Conservation (phyloP, 2,113 vertebrate genomes). For the Xenus cinereus region DNA sequence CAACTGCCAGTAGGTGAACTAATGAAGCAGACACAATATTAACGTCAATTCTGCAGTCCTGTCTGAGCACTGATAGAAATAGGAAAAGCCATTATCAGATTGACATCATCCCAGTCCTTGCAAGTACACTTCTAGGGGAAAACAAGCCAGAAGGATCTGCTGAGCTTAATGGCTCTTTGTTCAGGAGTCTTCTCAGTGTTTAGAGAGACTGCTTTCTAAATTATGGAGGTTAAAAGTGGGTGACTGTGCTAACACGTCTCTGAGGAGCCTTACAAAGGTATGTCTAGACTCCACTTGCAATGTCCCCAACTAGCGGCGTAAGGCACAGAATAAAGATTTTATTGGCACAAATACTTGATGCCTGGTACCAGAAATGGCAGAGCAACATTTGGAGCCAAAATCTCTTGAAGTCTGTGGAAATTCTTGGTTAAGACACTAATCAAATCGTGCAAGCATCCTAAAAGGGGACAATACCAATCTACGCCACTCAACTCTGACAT, state of each 20-base stretch:
- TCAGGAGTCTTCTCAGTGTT: background rate
- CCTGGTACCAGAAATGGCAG: accelerated
- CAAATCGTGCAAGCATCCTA: background rate
- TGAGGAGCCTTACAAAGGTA: background rate
- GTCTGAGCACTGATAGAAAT: background rate
- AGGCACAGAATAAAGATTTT: background rate
- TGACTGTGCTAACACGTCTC: background rate
- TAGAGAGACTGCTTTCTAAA: background rate
- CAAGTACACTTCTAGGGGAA: background rate
- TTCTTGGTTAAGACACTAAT: background rate
- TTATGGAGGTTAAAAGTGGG: background rate
- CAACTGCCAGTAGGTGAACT: slow-evolving; percentile 64
- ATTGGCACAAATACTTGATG: background rate
- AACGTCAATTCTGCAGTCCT: background rate
- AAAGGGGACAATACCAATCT: background rate
- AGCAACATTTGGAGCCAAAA: background rate
- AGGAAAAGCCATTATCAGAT: background rate
- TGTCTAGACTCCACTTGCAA: background rate
- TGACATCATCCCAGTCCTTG: background rate
- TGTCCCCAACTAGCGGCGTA: accelerated
- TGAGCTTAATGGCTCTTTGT: background rate
- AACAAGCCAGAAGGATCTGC: background rate
- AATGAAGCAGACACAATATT: slow-evolving; percentile 41
- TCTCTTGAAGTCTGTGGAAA: background rate
- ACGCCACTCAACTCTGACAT: background rate